Conservation (phyloP, 2,797 vertebrate species). For the Chrosomus eos region DNA sequence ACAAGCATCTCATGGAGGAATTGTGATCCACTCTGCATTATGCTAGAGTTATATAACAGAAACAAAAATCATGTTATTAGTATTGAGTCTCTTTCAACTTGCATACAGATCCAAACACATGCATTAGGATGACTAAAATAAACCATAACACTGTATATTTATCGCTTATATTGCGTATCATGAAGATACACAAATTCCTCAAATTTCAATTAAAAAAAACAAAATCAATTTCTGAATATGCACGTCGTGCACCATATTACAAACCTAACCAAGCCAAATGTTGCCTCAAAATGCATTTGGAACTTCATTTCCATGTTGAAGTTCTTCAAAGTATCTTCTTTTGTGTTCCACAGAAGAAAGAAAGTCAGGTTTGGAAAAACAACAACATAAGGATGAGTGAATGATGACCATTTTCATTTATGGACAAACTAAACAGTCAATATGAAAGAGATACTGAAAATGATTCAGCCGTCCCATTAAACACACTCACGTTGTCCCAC, state of each 20-base stretch:
- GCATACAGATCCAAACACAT: neutral
- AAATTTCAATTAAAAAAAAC: too few relatives aligned
- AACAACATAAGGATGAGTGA: neutral
- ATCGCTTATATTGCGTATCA: neutral
- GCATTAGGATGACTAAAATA: neutral
- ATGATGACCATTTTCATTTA: neutral
- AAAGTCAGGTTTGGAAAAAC: neutral
- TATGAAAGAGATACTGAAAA: neutral
- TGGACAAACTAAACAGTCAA: neutral
- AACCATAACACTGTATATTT: neutral
- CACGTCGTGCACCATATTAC: conserved; percentile 15
- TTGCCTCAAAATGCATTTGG: neutral
- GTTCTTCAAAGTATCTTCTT: neutral
- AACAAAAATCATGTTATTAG: neutral
- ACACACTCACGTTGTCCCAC: neutral
- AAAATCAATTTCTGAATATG: neutral
- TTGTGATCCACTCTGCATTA: neutral
- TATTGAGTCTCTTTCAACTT: neutral
- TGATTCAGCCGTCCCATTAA: neutral
- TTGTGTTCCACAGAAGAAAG: neutral
- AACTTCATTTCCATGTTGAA: neutral
- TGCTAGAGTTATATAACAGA: neutral
- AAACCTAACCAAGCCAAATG: neutral
- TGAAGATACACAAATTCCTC: neutral
- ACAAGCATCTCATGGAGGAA: neutral